phyloP scores from a whole-genome alignment of 1,140 invertebrate species.

The Amyelois transitella region DNA sequence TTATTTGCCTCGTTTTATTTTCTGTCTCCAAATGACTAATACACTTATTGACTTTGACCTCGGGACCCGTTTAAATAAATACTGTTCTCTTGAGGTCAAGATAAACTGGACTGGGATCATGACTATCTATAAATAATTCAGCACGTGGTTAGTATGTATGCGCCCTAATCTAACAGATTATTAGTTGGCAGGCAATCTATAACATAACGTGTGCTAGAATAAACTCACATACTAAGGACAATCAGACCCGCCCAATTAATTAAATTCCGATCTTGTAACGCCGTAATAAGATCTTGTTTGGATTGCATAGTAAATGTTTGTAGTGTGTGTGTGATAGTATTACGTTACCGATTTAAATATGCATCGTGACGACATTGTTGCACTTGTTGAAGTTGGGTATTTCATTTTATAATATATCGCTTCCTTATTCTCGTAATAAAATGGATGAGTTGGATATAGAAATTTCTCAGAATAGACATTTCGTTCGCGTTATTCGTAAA shows the following conservation, averaged over 20 bases:
- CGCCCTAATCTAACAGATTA: conserved; percentile 3
- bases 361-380: conserved; percentile 40
- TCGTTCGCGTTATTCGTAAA: too few relatives aligned
- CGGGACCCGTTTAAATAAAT: neutral
- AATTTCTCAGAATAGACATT: neutral
- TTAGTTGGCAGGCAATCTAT: conserved; percentile 31
- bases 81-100: conserved; percentile 5
- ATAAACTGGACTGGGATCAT: conserved; percentile 11
- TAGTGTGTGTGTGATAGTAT: conserved; percentile 19
- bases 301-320: neutral
- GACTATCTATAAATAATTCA: conserved; percentile 18
- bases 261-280: neutral
- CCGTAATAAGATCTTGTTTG: neutral
- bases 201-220: conserved; percentile 16
- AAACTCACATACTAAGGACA: neutral
- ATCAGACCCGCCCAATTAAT: neutral
- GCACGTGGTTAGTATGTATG: conserved; percentile 35
- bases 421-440: conserved; percentile 49
- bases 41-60: neutral
- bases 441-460: conserved; percentile 11
- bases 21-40: conserved; percentile 13
- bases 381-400: conserved; percentile 30
- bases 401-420: conserved; percentile 20
- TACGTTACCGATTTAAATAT: conserved; percentile 43
- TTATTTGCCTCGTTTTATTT: too few relatives aligned